phyloP scores from a whole-genome alignment of 2,888 invertebrate genomes.

The Ceratothoa steindachneri region DNA sequence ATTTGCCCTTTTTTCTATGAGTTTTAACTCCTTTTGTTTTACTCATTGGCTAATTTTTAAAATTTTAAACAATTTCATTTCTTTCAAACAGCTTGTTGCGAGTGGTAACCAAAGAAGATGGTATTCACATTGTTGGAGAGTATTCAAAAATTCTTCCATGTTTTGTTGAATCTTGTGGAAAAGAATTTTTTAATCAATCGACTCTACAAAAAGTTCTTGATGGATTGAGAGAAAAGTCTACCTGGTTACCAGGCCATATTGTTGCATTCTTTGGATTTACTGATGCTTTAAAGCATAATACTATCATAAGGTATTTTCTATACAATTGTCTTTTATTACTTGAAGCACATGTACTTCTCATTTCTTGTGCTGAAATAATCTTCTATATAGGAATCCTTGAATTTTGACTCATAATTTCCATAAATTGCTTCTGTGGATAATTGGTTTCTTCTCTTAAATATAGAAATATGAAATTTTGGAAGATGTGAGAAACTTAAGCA shows the following conservation, averaged over 20 bases:
- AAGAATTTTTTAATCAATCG: constrained; percentile 39
- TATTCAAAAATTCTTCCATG: constrained; percentile 28
- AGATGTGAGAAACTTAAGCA: too few relatives aligned
- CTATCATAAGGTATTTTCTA: constrained; percentile 26
- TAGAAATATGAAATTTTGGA: too few relatives aligned
- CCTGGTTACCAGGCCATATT: constrained; percentile 36
- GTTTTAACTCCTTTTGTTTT: too few relatives aligned
- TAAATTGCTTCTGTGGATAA: too few relatives aligned
- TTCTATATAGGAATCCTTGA: not conserved
- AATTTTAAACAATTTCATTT: too few relatives aligned
- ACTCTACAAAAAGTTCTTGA: constrained; percentile 42
- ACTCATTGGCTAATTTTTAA: too few relatives aligned
- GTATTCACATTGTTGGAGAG: constrained; percentile 13
- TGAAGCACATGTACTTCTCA: not conserved
- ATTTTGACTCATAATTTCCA: not conserved
- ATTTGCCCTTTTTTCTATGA: too few relatives aligned
- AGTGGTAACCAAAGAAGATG: constrained; percentile 28
- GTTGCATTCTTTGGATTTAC: constrained; percentile 40
- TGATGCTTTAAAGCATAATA: constrained; percentile 42
- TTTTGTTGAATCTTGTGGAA: constrained; percentile 41
- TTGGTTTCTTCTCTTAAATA: too few relatives aligned
- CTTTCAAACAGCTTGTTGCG: constrained; percentile 35
- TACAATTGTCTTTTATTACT: not conserved
- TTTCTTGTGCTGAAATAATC: too few relatives aligned
- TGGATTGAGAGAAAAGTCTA: constrained; percentile 28